These are phyloP conservation scores for Otus sunia DNA, from an alignment of 2,113 vertebrate genomes.

Conservation along the genomic window DNA sequence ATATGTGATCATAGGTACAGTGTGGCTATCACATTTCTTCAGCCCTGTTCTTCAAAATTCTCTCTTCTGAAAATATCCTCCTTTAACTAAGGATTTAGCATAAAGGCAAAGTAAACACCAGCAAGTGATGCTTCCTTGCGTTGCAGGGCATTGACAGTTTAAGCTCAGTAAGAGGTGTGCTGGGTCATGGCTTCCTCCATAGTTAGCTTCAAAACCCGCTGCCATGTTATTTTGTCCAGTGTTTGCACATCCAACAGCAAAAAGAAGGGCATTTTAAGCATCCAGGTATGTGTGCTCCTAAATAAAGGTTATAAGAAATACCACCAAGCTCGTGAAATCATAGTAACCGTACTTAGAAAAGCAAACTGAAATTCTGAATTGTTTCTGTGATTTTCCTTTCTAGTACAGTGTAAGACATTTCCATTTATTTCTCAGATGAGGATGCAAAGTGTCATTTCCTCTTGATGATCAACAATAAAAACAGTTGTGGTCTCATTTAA, in stretches of 20 bases:
- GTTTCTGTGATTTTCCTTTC: not conserved
- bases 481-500: not conserved
- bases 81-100: not conserved
- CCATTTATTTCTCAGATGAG: not conserved
- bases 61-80: not conserved
- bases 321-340: not conserved
- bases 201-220: not conserved
- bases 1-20: not conserved
- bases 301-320: not conserved
- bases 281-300: not conserved
- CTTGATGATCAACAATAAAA: not conserved
- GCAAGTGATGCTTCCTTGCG: not conserved
- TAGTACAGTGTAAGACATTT: not conserved
- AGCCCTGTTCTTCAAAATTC: not conserved
- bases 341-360: not conserved
- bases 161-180: not conserved
- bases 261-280: not conserved
- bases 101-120: not conserved
- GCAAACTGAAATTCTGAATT: not conserved
- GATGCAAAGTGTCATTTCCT: not conserved
- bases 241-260: not conserved
- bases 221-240: not conserved
- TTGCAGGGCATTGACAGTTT: not conserved
- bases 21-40: not conserved
- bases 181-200: not conserved